A percentile compares a stretch with the other conserved stretches of the same genome.
Conservation (phyloP, 2,888 invertebrate genomes). For the Cataglyphis cursor region DNA sequence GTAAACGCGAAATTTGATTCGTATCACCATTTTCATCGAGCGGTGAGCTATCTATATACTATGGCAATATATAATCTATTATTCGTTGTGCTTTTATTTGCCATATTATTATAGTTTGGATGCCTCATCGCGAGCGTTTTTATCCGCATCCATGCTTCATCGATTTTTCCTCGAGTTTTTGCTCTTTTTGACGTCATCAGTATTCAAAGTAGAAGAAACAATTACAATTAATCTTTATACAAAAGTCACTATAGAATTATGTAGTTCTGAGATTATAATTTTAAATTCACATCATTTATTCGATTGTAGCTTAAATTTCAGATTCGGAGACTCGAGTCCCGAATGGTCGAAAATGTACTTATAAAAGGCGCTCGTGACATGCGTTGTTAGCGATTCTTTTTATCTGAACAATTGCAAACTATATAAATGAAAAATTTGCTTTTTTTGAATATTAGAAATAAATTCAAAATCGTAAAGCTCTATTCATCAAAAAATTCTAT, state of each 20-base stretch:
- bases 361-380: background rate
- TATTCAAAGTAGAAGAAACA: slow-evolving; percentile 8
- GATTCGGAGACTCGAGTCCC: background rate
- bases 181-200: slow-evolving; percentile 85
- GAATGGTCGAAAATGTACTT: slow-evolving; percentile 37
- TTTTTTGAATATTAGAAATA: background rate
- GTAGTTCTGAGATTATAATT: background rate
- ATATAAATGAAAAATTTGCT: background rate
- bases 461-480: background rate
- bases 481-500: background rate
- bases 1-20: slow-evolving; percentile 88
- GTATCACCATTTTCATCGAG: slow-evolving; percentile 88
- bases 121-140: slow-evolving; percentile 93
- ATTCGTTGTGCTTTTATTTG: slow-evolving; percentile 79
- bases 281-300: slow-evolving; percentile 7
- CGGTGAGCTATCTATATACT: slow-evolving; percentile 80
- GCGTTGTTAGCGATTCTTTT: background rate
- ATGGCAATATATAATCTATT: slow-evolving; percentile 76
- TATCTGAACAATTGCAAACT: background rate
- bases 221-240: background rate
- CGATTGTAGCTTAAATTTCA: slow-evolving; percentile 19
- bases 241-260: background rate
- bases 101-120: slow-evolving; percentile 87
- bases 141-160: slow-evolving; percentile 95
- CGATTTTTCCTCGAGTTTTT: slow-evolving; percentile 93